phyloP scores from a whole-genome alignment of 2,797 vertebrate species.

The Coreius guichenoti region DNA sequence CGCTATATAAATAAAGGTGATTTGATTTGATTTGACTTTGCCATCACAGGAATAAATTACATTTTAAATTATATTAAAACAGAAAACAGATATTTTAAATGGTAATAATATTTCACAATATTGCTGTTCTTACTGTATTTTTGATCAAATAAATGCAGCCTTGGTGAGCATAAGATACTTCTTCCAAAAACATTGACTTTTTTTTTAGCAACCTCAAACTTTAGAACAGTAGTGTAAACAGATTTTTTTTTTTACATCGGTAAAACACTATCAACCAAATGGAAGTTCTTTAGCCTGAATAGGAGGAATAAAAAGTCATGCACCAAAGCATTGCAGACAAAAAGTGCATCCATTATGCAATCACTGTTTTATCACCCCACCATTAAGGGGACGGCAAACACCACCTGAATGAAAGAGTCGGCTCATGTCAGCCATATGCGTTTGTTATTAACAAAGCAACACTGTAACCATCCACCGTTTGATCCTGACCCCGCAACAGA shows the following conservation, averaged over 20 bases:
- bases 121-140: background rate
- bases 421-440: slow-evolving; percentile 5
- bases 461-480: slow-evolving; percentile 43
- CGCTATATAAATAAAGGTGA: too few relatives aligned
- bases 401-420: slow-evolving; percentile 46
- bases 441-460: slow-evolving; percentile 47
- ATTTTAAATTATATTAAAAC: too few relatives aligned
- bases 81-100: background rate
- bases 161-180: background rate
- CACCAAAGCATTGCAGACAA: background rate
- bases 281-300: slow-evolving; percentile 23
- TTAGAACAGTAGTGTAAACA: background rate
- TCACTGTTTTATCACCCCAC: slow-evolving; percentile 20
- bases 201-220: background rate
- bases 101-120: background rate
- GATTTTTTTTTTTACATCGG: background rate
- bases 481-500: slow-evolving; percentile 41
- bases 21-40: too few relatives aligned
- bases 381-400: slow-evolving; percentile 25
- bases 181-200: too few relatives aligned
- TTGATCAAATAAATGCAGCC: background rate
- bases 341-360: slow-evolving; percentile 44
- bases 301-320: slow-evolving; percentile 23
- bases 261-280: background rate
- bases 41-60: background rate